Base-by-base conservation (phyloP, 2,797 vertebrate genomes). In the Chromis chromis region DNA sequence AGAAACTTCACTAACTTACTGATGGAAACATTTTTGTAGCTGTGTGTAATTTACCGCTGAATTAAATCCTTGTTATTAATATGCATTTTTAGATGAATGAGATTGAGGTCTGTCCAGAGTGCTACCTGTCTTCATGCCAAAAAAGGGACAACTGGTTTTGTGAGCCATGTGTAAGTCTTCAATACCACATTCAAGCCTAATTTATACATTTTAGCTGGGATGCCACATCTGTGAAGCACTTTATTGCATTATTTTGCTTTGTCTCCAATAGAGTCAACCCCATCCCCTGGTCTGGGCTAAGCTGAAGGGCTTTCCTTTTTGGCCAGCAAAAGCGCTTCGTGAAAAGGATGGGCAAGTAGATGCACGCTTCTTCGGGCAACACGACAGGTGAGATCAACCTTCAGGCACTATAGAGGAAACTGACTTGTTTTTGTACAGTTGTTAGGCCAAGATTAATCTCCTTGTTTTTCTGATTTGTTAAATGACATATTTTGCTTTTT, bases 141-240 rank as follows among this genome's bases (percentile, higher is more conserved):
- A 99, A 99, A 96, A 94, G 98, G 84, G 98, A 99, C 75, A 99
- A 99, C 94, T 99, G 98, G 98, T 99, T 99, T 94, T 99, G 98
- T 93, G 98, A 99, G 90, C 98, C 98, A 90, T 99, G 98, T 96
- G 98, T 99, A 96, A 94, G 98, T 92, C 19, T 81, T 76, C 50
- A 31, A 36, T 36, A 36, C 33, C 13, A 56, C 48, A 7, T 74
- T 36, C 14, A 50, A 55, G 11, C 10, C 6, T 11, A 69, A 13
- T 56, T 40, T n/a, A 42, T 68, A 3, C 2, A 22, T 48, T 39
- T 46, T 39, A 4, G 14, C 27, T 64, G 58, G 7, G 2, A 60
- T 49, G 27, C 59, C 19, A 55, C 36, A 63, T 25, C 6, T 36
- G 5, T 73, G 16, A 75, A 39, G 4, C 16, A 65, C 14, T 57